Base-by-base conservation (phyloP, 2,797 vertebrate genomes). In the Mionectes olivaceus region DNA sequence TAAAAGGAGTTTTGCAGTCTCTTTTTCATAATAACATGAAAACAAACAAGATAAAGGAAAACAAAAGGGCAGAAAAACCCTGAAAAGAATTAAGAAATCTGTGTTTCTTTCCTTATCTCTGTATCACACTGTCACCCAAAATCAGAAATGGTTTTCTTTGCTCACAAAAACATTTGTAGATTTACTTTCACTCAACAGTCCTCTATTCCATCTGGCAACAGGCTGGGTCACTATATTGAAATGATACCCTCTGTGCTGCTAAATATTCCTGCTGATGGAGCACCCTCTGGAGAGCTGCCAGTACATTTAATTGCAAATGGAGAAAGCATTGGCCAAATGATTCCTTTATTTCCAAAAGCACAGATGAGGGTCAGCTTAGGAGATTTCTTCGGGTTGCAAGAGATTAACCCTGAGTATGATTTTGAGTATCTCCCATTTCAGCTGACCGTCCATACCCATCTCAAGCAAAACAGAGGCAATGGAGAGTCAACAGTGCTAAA, bases 281-380 rank as follows among this genome's bases (percentile, higher is more conserved):
- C 3, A 33, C 56, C 87, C 2, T 1, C 9, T 94, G 87, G 93
- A 94, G 46, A 64, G 67, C 39, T 69, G 91, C 94, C 94, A 94
- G 77, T 23, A 17, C 7, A n/a, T 74, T 90, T 96, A 91, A 94
- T 95, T 90, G 84, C 90, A 95, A 88, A 81, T 67, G 55, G 50
- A 86, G 57, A 74, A 67, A 89, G 55, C 2, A 0, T 46, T 43
- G 76, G 65, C 80, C 77, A 96, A 89, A 79, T 50, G 24, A 90
- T 35, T 80, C 63, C 83, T 93, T 80, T 81, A 55, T 60, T 83
- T 91, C 90, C 93, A 95, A 90, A 89, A 82, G 77, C 68, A 73
- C 76, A 91, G 83, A 83, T 19, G 52, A 94, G 83, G 49, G 79
- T 76, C 89, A 89, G 69, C 41, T 94, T 76, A 86, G 83, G 35